Evolutionary conservation across 2,888 invertebrate species (phyloP).

Genomic region (Hofmannophila pseudospretella): DNA sequence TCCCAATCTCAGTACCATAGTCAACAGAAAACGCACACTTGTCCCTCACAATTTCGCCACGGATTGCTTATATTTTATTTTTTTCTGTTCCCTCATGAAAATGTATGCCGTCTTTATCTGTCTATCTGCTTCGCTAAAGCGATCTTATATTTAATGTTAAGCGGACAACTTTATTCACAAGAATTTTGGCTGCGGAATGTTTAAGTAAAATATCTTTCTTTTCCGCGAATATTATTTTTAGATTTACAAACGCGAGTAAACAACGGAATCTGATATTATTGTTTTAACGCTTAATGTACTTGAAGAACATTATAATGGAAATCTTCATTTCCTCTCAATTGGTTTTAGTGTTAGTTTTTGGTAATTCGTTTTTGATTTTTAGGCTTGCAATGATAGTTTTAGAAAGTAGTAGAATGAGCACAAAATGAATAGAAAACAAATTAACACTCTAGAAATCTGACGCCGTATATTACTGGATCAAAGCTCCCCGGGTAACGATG

Average conservation of each 20-base stretch:
- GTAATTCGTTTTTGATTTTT: too few relatives aligned
- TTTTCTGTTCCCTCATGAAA: slow-evolving; percentile 58
- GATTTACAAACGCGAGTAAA: slow-evolving; percentile 38
- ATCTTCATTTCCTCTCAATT: too few relatives aligned
- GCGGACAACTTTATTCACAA: slow-evolving; percentile 54
- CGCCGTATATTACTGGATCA: slow-evolving; percentile 35
- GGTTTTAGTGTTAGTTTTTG: too few relatives aligned
- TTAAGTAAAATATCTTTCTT: slow-evolving; percentile 38
- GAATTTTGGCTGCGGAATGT: slow-evolving; percentile 38
- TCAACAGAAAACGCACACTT: slow-evolving; percentile 52
- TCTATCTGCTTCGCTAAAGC: slow-evolving; percentile 59
- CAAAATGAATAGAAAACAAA: too few relatives aligned
- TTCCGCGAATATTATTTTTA: slow-evolving; percentile 40
- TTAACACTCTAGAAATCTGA: slow-evolving; percentile 27
- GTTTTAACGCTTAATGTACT: too few relatives aligned
- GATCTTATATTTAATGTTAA: slow-evolving; percentile 66
- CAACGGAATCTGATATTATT: slow-evolving; percentile 27
- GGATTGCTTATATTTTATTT: slow-evolving; percentile 49
- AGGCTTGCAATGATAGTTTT: too few relatives aligned
- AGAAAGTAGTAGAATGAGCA: too few relatives aligned
- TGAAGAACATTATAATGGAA: too few relatives aligned
- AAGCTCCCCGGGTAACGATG: slow-evolving; percentile 41
- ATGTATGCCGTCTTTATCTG: slow-evolving; percentile 63
- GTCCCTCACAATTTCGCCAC: slow-evolving; percentile 47
- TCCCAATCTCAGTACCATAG: slow-evolving; percentile 47